These are phyloP conservation scores for Helleia helle DNA, from an alignment of 2,888 invertebrate species.

Conservation along the genomic window DNA sequence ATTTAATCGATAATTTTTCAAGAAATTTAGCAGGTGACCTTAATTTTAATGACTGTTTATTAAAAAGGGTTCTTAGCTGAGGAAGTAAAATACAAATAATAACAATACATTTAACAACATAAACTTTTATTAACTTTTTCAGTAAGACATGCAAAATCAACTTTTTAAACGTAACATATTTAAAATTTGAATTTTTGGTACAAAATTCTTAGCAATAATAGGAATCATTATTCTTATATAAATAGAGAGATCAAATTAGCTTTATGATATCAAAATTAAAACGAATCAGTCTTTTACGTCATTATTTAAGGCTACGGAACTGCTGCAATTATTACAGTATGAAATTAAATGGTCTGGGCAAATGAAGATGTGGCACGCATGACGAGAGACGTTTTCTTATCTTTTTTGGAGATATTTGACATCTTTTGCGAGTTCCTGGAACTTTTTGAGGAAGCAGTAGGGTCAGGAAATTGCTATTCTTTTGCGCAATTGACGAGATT, in stretches of 20 bases:
- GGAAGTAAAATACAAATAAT: not conserved
- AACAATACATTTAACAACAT: constrained; percentile 8
- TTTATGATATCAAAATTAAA: constrained; percentile 14
- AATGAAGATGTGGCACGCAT: constrained; percentile 13
- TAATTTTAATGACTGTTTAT: not conserved
- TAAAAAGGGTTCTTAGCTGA: not conserved
- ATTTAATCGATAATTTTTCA: constrained; percentile 10
- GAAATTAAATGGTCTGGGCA: constrained; percentile 12
- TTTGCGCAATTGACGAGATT: constrained; percentile 6
- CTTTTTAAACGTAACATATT: constrained; percentile 14
- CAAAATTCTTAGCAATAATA: constrained; percentile 15
- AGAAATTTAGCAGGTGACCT: not conserved
- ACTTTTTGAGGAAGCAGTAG: constrained; percentile 9
- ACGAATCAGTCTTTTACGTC: constrained; percentile 11
- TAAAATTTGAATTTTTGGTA: constrained; percentile 13
- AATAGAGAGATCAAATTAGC: constrained; percentile 14
- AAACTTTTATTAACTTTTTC: constrained; percentile 12
- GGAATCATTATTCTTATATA: constrained; percentile 16
- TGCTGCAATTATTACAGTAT: constrained; percentile 9
- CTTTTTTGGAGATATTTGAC: constrained; percentile 14
- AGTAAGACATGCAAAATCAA: constrained; percentile 13
- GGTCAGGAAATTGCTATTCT: constrained; percentile 11
- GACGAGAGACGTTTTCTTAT: constrained; percentile 14
- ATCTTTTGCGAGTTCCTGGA: constrained; percentile 14
- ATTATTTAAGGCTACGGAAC: constrained; percentile 9